phyloP scores from a whole-genome alignment of 2,888 invertebrate genomes.

The Sisyra terminalis region DNA sequence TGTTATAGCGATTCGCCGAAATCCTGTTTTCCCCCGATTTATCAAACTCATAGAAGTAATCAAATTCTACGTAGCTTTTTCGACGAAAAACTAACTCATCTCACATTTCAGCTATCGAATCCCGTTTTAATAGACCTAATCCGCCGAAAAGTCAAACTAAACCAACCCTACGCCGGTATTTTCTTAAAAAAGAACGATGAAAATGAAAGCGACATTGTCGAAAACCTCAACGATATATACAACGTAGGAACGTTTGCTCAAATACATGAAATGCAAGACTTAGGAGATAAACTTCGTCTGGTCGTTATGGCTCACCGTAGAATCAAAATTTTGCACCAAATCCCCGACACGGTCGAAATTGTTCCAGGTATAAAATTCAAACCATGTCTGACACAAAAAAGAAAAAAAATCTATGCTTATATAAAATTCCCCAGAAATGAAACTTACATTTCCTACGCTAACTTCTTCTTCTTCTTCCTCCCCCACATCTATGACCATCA shows the following conservation, averaged over 20 bases:
- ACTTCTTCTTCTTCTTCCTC: conserved; percentile 23
- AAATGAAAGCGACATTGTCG: conserved; percentile 73
- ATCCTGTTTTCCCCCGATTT: conserved; percentile 95
- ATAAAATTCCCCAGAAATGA: conserved; percentile 39
- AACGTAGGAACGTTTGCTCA: conserved; percentile 91
- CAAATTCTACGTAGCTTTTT: not conserved
- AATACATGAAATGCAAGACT: conserved; percentile 93
- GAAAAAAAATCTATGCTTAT: not conserved
- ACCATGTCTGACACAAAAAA: conserved; percentile 3
- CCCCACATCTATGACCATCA: conserved; percentile 55
- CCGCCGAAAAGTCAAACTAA: conserved; percentile 82
- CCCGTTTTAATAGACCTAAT: conserved; percentile 76
- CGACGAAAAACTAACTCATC: not conserved
- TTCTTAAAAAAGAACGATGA: conserved; percentile 88
- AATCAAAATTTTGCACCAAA: conserved; percentile 63
- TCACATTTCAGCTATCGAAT: conserved; percentile 52
- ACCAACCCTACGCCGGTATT: conserved; percentile 94
- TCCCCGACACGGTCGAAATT: conserved; percentile 42
- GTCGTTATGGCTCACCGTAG: conserved; percentile 91
- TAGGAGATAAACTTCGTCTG: conserved; percentile 75
- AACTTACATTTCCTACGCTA: conserved; percentile 69
- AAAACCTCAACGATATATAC: conserved; percentile 72
- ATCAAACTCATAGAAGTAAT: conserved; percentile 89
- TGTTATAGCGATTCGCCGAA: conserved; percentile 80
- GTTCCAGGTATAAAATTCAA: conserved; percentile 5